Base-by-base conservation (phyloP, 2,797 vertebrate genomes). In the Gila robusta region DNA sequence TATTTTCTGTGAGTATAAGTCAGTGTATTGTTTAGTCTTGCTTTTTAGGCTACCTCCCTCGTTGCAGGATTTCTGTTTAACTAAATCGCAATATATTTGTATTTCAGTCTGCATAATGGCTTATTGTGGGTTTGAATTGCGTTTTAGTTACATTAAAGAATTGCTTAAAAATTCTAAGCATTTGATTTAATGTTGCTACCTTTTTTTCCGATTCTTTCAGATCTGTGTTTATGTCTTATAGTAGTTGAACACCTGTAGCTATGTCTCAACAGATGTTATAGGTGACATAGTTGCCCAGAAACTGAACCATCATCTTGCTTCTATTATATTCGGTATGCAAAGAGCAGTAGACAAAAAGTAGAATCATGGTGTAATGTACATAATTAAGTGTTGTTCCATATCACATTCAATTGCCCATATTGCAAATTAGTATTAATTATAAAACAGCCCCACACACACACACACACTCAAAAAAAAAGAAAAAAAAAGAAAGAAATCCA, bases 231-330 rank as follows among this genome's bases (percentile, higher is more conserved):
- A 62, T 78, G n/a, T 39, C n/a, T 71, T 81, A 62, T 28, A 67
- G 59, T 84, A 52, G 56, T 88, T 76, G 28, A 86, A 71, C 88
- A 89, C 86, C 86, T 90, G 88, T 87, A 85, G 88, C 71, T 82
- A 12, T 35, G 56, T 71, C 56, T 76, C 32, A 70, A 35, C 72
- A 83, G 77, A 90, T 84, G 81, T 66, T 71, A 6, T 49, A 10
- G 70, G 21, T 56, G 54, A 35, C 14, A 80, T 7, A 47, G 37
- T 35, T 35, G 35, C 35, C 3, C 35, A 35, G 35, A 35, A 35
- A 35, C 35, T 35, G 35, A 35, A 35, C 35, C 35, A 35, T 35
- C 35, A 35, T 4, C 35, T 35, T 35, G 35, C 35, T 35, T 35
- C 35, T 4, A 0, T 37, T 32, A 49, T n/a, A 37, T 71, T 26